Conservation (phyloP, 2,113 vertebrate genomes). For the Suncus etruscus region DNA sequence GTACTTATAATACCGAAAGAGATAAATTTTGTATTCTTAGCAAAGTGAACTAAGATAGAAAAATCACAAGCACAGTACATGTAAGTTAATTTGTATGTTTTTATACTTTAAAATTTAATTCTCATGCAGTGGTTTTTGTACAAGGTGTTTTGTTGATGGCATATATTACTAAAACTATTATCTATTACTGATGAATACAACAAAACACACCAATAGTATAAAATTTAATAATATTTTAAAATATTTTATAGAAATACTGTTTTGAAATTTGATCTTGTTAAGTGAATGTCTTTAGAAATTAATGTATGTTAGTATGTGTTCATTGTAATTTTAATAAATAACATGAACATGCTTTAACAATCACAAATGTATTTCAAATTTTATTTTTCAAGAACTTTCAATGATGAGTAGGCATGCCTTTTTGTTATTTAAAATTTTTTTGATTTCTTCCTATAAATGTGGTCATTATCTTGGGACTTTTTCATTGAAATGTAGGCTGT, state of each 20-base stretch:
- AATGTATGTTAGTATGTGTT: conserved; percentile 36
- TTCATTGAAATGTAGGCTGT: conserved; percentile 62
- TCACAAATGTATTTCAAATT: conserved; percentile 38
- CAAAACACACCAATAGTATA: conserved; percentile 29
- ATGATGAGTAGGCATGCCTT: not conserved
- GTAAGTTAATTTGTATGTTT: conserved; percentile 44
- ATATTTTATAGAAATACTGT: conserved; percentile 32
- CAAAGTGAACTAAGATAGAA: conserved; percentile 44
- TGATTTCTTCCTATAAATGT: conserved; percentile 43
- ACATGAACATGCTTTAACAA: conserved; percentile 47
- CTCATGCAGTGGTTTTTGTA: conserved; percentile 26
- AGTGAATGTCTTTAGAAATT: conserved; percentile 59
- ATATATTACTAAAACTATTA: conserved; percentile 31
- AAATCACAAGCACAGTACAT: conserved; percentile 26
- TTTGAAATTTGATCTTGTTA: conserved; percentile 53
- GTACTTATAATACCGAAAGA: conserved; percentile 34
- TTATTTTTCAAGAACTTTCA: conserved; percentile 62
- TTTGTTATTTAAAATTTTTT: conserved; percentile 70
- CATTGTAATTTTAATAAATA: conserved; percentile 62
- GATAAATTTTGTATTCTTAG: conserved; percentile 44
- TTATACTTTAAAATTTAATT: conserved; percentile 39
- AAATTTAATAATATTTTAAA: conserved; percentile 59
- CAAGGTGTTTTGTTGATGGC: conserved; percentile 55
- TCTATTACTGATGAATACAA: conserved; percentile 36
- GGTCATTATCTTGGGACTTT: conserved; percentile 60